Evolutionary conservation across 2,888 invertebrate species (phyloP).

Genomic region (Sesia bembeciformis): DNA sequence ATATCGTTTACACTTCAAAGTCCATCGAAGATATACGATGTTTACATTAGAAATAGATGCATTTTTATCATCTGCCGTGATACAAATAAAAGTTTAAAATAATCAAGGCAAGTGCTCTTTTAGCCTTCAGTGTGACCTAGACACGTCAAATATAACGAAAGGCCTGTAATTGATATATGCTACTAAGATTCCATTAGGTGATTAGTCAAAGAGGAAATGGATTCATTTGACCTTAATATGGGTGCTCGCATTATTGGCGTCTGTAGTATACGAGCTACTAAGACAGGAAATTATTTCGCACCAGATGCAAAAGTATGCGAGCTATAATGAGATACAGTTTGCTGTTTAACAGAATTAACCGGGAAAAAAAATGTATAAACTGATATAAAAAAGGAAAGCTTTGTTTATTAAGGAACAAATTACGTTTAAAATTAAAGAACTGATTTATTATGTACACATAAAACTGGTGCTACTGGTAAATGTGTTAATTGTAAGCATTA

Average conservation of each 20-base stretch:
- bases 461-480: too few relatives aligned
- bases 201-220: conserved; percentile 3
- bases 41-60: conserved; percentile 2
- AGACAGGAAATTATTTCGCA: too few relatives aligned
- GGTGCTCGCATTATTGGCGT: background rate
- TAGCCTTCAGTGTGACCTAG: conserved; percentile 48
- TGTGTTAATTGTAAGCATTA: too few relatives aligned
- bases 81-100: conserved; percentile 41
- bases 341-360: too few relatives aligned
- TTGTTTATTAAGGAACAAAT: too few relatives aligned
- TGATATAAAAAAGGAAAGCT: too few relatives aligned
- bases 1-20: conserved; percentile 1
- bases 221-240: background rate
- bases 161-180: conserved; percentile 28
- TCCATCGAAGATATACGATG: conserved; percentile 1
- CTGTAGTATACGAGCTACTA: too few relatives aligned
- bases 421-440: too few relatives aligned
- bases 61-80: conserved; percentile 13
- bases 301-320: too few relatives aligned
- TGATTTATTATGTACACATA: too few relatives aligned
- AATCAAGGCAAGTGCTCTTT: conserved; percentile 39
- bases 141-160: conserved; percentile 37
- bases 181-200: background rate
- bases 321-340: too few relatives aligned
- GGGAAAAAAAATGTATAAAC: too few relatives aligned